phyloP scores from a whole-genome alignment of 2,888 invertebrate genomes.

The Idaea straminata region DNA sequence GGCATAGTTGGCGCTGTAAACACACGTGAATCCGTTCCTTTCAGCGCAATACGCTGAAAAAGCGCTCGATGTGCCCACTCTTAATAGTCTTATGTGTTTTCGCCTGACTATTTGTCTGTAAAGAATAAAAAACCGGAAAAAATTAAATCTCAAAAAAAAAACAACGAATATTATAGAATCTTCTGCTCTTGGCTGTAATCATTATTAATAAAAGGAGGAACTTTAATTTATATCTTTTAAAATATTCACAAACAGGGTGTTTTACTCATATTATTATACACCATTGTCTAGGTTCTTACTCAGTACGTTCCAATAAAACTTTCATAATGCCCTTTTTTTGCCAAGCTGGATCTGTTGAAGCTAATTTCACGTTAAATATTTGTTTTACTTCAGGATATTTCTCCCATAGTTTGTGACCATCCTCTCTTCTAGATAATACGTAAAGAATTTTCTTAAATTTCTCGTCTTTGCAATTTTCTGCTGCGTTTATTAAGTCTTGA shows the following conservation, averaged over 20 bases:
- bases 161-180: too few species aligned
- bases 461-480: slow-evolving; percentile 74
- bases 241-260: background rate
- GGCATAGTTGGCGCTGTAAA: slow-evolving; percentile 82
- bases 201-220: background rate
- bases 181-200: too few species aligned
- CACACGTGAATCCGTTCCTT: slow-evolving; percentile 84
- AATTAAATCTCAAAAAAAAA: background rate
- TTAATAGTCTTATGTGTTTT: slow-evolving; percentile 79
- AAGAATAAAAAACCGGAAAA: slow-evolving; percentile 30
- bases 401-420: slow-evolving; percentile 76
- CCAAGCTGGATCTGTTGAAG: slow-evolving; percentile 84
- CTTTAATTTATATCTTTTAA: background rate
- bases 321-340: slow-evolving; percentile 84
- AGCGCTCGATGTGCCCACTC: slow-evolving; percentile 87
- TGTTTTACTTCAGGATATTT: slow-evolving; percentile 78
- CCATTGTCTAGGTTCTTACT: slow-evolving; percentile 65
- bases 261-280: background rate
- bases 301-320: slow-evolving; percentile 79
- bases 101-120: slow-evolving; percentile 80
- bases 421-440: slow-evolving; percentile 80
- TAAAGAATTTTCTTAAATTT: slow-evolving; percentile 84
- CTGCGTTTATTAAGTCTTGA: slow-evolving; percentile 60
- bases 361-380: slow-evolving; percentile 82
- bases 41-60: slow-evolving; percentile 87